Percentiles rank a stretch among this genome's conserved stretches.
phyloP scores from a whole-genome alignment of 2,888 invertebrate species.

The Drosophila borborema region DNA sequence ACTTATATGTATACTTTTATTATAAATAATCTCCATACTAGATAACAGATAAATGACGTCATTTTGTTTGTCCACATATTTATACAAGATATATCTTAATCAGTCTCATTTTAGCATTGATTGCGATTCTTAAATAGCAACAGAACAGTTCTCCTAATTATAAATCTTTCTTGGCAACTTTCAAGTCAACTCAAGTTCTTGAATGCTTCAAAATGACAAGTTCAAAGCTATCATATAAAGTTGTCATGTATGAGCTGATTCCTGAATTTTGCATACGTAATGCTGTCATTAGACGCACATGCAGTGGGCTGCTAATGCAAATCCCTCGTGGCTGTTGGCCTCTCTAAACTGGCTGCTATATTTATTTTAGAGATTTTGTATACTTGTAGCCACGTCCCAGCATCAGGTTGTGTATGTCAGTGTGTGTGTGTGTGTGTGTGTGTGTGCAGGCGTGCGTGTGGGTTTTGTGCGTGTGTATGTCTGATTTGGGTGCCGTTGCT shows the following conservation, averaged over 20 bases:
- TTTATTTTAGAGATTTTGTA: conserved; percentile 74
- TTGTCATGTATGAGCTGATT: conserved; percentile 26
- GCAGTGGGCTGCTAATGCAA: conserved; percentile 66
- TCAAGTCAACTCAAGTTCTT: neutral
- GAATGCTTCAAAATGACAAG: neutral
- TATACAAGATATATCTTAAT: no score
- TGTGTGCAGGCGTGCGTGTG: conserved; percentile 8
- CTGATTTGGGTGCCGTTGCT: conserved; percentile 44
- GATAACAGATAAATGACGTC: no score
- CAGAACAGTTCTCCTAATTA: neutral
- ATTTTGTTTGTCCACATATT: no score
- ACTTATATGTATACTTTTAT: no score
- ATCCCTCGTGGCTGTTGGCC: conserved; percentile 53
- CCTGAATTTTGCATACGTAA: conserved; percentile 59
- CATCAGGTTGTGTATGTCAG: conserved; percentile 2
- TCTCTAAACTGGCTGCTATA: conserved; percentile 40
- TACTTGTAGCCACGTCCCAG: conserved; percentile 50
- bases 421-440: neutral
- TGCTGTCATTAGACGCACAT: conserved; percentile 48
- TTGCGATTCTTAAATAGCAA: no score
- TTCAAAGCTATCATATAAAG: conserved; percentile 34
- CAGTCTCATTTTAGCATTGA: no score
- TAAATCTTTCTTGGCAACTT: neutral
- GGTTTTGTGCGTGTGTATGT: conserved; percentile 20
- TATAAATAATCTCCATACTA: no score